phyloP scores from a whole-genome alignment of 2,888 invertebrate genomes.

The Myopa testacea region DNA sequence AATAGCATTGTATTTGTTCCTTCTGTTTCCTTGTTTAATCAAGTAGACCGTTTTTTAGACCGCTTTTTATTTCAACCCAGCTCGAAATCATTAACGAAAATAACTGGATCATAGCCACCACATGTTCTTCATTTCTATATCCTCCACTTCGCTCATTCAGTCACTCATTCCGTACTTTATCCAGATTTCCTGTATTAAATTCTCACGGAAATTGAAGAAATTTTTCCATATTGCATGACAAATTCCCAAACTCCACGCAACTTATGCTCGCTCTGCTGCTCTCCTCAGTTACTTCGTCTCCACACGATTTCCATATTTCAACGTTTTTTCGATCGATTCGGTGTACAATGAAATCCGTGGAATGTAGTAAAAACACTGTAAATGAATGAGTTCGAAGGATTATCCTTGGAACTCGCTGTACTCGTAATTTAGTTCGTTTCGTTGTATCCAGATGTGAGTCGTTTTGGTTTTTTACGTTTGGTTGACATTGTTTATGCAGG shows the following conservation, averaged over 20 bases:
- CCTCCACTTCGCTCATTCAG: background rate
- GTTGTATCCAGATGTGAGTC: conserved; percentile 46
- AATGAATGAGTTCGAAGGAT: background rate
- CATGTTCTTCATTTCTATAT: background rate
- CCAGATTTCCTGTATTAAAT: conserved; percentile 28
- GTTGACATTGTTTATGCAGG: conserved; percentile 26
- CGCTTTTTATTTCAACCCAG: too few species aligned
- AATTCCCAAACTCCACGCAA: background rate
- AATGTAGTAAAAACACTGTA: background rate
- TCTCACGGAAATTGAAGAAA: conserved; percentile 35
- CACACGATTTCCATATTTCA: conserved; percentile 13
- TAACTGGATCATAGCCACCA: background rate
- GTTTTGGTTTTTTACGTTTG: conserved; percentile 30
- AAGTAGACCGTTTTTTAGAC: too few species aligned
- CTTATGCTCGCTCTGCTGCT: background rate
- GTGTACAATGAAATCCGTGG: background rate
- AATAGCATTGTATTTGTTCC: too few species aligned
- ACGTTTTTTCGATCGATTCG: conserved; percentile 2
- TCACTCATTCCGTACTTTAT: background rate
- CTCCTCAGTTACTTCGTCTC: background rate
- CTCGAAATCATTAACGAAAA: too few species aligned
- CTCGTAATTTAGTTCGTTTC: background rate
- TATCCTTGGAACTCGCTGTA: background rate
- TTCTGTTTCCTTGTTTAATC: too few species aligned
- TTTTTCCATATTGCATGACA: conserved; percentile 14